Evolutionary conservation across 2,888 invertebrate genomes (phyloP), one percentile per base, ranked within the genome.

Genomic region (Eristalinus sepulchralis): DNA sequence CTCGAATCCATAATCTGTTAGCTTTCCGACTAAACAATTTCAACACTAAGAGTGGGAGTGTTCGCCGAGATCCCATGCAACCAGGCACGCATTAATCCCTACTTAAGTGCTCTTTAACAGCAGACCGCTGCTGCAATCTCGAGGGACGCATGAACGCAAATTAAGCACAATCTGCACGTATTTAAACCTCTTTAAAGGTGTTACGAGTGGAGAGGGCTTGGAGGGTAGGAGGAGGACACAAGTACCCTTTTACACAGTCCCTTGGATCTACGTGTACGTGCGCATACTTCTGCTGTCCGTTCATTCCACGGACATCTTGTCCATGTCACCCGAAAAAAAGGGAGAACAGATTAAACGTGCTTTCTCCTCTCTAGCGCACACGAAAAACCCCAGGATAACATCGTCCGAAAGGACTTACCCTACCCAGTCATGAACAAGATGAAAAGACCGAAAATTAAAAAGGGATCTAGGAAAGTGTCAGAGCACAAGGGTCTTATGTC

Each of bases 401-500:
- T 47, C 47, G 47, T 17, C 47, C 47, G 8, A 47, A 47, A 47
- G 47, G 17, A 47, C 47, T 17, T 47, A 17, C 47, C 47, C 47
- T 17, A n/a, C 27, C 5, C 27, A 27, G 27, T 27, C 17, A 47
- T 17, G 47, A 47, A 17, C 47, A 47, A 47, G 17, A 47, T 47
- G 47, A 47, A 47, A 47, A 47, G n/a, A 17, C 8, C 17, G 62
- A 63, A 63, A 20, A 63, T 34, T 20, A 33, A 63, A 63, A 63
- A 34, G 33, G 31, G 31, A 20, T 20, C 34, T 4, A 34, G 17
- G 20, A 33, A 71, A 60, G 66, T 33, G 63, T 53, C 47, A 55
- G 22, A 33, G 57, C 20, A 63, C 57, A 20, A 55, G 53, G 39
- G 36, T 36, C 33, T 62, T 24, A 24, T 31, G 59, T 83, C 47